phyloP scores from a whole-genome alignment of 2,888 invertebrate species.

The Metallyticus violacea region DNA sequence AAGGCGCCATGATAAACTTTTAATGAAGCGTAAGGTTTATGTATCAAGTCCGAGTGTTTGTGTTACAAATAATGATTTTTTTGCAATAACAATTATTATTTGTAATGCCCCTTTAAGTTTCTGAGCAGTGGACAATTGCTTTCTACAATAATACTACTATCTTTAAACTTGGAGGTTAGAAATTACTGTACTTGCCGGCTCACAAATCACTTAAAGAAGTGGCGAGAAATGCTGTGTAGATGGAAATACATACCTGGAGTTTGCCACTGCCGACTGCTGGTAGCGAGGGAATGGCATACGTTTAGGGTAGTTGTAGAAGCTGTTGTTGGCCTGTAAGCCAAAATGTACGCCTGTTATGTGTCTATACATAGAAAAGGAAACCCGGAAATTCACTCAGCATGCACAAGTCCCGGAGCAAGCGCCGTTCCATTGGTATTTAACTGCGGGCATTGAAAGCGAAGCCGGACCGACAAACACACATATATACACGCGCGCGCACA shows the following conservation, averaged over 20 bases:
- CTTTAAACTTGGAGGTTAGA: too few species aligned
- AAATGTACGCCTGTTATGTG: background rate
- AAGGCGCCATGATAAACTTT: too few species aligned
- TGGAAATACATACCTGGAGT: background rate
- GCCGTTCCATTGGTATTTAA: background rate
- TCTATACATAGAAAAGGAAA: background rate
- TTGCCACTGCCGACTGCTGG: background rate
- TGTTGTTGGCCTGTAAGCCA: background rate
- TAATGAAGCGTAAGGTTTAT: too few species aligned
- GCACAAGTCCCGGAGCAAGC: background rate
- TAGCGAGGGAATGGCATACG: background rate
- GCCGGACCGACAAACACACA: constrained; percentile 5
- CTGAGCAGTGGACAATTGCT: too few species aligned
- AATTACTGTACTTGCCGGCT: too few species aligned
- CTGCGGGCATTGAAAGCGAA: constrained; percentile 5
- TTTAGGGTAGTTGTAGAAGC: background rate
- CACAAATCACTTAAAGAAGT: background rate
- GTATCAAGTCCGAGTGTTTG: too few species aligned
- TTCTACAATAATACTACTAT: too few species aligned
- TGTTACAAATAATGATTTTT: too few species aligned
- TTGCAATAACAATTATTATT: too few species aligned
- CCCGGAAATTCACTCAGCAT: constrained; percentile 2
- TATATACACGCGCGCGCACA: background rate
- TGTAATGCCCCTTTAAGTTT: too few species aligned
- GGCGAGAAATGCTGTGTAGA: background rate